Evolutionary conservation across 2,888 invertebrate genomes (phyloP), one percentile per base, ranked within the genome.

Genomic region (Ennomos quercinarius): DNA sequence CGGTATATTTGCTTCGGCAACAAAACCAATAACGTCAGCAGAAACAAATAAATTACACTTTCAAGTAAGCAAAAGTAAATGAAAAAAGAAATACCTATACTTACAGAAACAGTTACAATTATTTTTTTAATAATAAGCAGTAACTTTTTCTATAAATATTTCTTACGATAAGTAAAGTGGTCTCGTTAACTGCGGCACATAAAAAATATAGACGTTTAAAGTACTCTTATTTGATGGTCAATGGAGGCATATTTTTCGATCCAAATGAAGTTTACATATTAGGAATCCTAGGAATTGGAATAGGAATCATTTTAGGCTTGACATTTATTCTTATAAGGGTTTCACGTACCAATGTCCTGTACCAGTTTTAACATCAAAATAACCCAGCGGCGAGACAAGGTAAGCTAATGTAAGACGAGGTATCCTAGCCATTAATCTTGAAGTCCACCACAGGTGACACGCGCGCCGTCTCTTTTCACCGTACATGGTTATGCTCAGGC

Each of bases 351-450:
- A 52, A 36, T 35, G 42, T 42, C 42, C 42, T 44, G 13, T 43
- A 11, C 43, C 52, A 53, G 48, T 58, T 52, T 58, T 58, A 50
- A 48, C 49, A 53, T 61, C 39, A 52, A 61, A 67, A 61, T 63
- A 66, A 66, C 66, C 56, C 58, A 59, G 52, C 54, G 47, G 54
- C 42, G 48, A 60, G 60, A 59, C 61, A 64, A 56, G 60, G 46
- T 43, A 40, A 60, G 55, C 60, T 64, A 60, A 67, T 59, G 66
- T 63, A 71, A 67, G 66, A 56, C 52, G 60, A 64, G 65, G 63
- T 66, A 58, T 58, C 60, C 56, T 64, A 59, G 51, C 54, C 64
- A 72, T 77, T 72, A 72, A 74, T 75, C 75, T 76, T 65, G 53
- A 47, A 52, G 50, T 64, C 64, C 68, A 69, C 64, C 68, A 69